A percentile compares a stretch with the other conserved stretches of the same genome.
These are phyloP conservation scores for Acronicta alni DNA, from an alignment of 2,888 invertebrate species.

Conservation along the genomic window DNA sequence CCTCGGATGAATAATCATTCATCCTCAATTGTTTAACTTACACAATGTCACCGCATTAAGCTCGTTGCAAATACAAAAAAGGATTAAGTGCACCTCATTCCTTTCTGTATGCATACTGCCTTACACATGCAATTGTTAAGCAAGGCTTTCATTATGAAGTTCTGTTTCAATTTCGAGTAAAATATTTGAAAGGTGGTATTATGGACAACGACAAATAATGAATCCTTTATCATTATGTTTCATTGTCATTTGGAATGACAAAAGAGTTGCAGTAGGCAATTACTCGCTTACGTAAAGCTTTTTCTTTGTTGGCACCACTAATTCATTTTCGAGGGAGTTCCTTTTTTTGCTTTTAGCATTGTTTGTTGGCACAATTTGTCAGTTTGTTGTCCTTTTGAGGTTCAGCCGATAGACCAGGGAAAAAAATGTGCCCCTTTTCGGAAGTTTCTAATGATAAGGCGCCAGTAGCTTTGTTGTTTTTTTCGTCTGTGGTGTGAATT, in stretches of 20 bases:
- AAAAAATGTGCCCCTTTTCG: conserved; percentile 81
- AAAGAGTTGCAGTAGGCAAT: conserved; percentile 69
- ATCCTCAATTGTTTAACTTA: conserved; percentile 50
- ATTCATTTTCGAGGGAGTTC: conserved; percentile 63
- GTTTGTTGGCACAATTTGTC: conserved; percentile 86
- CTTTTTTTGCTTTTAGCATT: conserved; percentile 71
- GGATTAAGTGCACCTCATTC: conserved; percentile 31
- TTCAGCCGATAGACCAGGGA: conserved; percentile 73
- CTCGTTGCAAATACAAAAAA: conserved; percentile 34
- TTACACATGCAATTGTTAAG: conserved; percentile 59
- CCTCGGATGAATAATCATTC: conserved; percentile 46
- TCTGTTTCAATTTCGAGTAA: conserved; percentile 58
- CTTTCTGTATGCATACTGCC: conserved; percentile 43
- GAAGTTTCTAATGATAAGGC: conserved; percentile 87
- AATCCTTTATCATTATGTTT: conserved; percentile 55
- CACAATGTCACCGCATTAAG: conserved; percentile 47
- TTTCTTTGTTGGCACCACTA: conserved; percentile 67
- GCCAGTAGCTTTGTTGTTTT: conserved; percentile 83
- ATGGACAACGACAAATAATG: conserved; percentile 55
- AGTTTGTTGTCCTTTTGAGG: conserved; percentile 83
- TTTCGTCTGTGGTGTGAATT: conserved; percentile 74
- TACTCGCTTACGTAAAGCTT: conserved; percentile 70
- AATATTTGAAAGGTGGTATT: conserved; percentile 62
- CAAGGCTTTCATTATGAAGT: conserved; percentile 48
- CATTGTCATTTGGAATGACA: conserved; percentile 57